Conservation (phyloP, 2,797 vertebrate genomes). For the Trematomus bernacchii region DNA sequence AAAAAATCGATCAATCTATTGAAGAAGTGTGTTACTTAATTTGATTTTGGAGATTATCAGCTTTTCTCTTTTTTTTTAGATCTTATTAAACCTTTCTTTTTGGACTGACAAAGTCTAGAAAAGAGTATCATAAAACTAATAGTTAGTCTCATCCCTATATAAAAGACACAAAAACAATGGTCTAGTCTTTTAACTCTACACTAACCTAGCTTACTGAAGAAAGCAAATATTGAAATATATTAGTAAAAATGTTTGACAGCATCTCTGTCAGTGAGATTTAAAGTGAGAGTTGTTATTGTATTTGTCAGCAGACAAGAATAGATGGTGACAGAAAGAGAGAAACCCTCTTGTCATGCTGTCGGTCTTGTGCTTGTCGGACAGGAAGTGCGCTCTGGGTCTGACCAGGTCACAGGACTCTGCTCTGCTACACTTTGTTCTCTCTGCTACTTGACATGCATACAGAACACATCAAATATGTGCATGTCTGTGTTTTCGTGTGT, state of each 20-base stretch:
- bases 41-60: too few species aligned
- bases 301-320: conserved; percentile 42
- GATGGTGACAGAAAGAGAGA: conserved; percentile 31
- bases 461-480: conserved; percentile 36
- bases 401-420: conserved; percentile 51
- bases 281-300: conserved; percentile 14
- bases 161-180: neutral
- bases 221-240: conserved; percentile 19
- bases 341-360: conserved; percentile 42
- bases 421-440: conserved; percentile 35
- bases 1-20: too few species aligned
- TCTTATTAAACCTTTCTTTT: too few species aligned
- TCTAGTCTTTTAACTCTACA: neutral
- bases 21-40: too few species aligned
- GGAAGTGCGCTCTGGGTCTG: conserved; percentile 51
- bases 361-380: conserved; percentile 53
- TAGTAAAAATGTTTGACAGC: conserved; percentile 27
- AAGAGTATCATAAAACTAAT: too few species aligned
- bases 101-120: too few species aligned
- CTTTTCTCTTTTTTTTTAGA: too few species aligned
- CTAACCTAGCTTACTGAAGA: neutral
- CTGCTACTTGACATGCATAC: conserved; percentile 52
- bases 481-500: conserved; percentile 31
- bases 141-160: neutral
- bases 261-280: conserved; percentile 13